These are phyloP conservation scores for Probaryconus sp. DNA, from an alignment of 1,140 invertebrate genomes.

Conservation along the genomic window DNA sequence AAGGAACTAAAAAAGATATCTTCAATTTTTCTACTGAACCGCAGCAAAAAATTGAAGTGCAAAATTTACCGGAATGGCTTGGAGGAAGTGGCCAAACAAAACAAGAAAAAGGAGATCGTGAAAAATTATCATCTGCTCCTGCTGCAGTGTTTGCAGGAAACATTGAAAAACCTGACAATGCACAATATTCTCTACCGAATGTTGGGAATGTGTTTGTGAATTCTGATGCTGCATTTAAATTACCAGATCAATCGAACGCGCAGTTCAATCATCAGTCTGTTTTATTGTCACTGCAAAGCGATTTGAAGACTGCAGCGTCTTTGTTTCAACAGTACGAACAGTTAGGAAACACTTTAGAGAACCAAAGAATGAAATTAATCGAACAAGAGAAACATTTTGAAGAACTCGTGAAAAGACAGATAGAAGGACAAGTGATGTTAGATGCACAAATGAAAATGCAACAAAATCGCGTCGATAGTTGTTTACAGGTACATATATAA, in stretches of 20 bases:
- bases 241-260: constrained; percentile 37
- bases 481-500: constrained; percentile 68
- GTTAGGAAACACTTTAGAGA: constrained; percentile 61
- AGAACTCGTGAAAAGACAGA: constrained; percentile 65
- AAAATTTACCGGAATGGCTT: constrained; percentile 74
- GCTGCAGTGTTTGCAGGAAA: not conserved
- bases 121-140: constrained; percentile 17
- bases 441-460: constrained; percentile 73
- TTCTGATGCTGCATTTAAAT: constrained; percentile 9
- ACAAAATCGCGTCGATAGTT: constrained; percentile 70
- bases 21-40: not conserved
- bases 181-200: not conserved
- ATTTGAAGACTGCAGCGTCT: constrained; percentile 63
- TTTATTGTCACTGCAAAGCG: constrained; percentile 68
- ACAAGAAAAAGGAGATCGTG: constrained; percentile 34
- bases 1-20: constrained; percentile 12
- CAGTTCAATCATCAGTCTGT: constrained; percentile 68
- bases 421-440: constrained; percentile 68
- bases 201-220: constrained; percentile 14
- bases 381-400: constrained; percentile 72
- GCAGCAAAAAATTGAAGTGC: constrained; percentile 8
- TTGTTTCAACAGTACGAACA: constrained; percentile 70
- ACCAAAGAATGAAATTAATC: constrained; percentile 61
- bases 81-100: constrained; percentile 59
- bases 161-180: not conserved